Evolutionary conservation across 2,113 vertebrate genomes (phyloP).

Genomic region (Pygoscelis adeliae): DNA sequence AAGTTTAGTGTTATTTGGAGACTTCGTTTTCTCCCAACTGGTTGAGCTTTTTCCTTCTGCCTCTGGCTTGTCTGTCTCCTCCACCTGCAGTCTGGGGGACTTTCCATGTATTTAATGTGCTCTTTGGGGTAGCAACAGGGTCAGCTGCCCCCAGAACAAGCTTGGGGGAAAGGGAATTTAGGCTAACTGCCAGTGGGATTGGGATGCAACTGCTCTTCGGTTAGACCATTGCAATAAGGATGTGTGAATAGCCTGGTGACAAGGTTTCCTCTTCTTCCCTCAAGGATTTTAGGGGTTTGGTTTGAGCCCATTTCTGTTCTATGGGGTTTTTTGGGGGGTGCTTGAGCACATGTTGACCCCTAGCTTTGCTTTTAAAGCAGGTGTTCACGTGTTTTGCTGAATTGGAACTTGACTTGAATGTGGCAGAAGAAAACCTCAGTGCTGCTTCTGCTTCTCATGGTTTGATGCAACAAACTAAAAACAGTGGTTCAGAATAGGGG

Average conservation of each 20-base stretch:
- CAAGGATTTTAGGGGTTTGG: neutral
- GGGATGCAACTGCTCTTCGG: neutral
- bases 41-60: neutral
- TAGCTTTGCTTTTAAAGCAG: neutral
- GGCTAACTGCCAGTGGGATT: neutral
- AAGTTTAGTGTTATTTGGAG: neutral
- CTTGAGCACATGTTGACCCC: neutral
- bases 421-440: neutral
- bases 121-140: neutral
- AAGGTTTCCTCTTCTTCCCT: neutral
- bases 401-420: neutral
- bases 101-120: neutral
- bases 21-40: neutral
- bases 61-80: neutral
- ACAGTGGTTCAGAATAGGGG: fast-evolving
- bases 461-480: neutral
- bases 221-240: neutral
- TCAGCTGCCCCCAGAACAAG: neutral
- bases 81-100: neutral
- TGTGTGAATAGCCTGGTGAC: neutral
- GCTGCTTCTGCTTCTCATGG: neutral
- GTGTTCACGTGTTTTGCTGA: neutral
- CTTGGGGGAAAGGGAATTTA: neutral
- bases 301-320: neutral
- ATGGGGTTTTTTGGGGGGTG: fast-evolving